These are phyloP conservation scores for Atta cephalotes DNA, from an alignment of 1,140 invertebrate genomes.

Conservation along the genomic window DNA sequence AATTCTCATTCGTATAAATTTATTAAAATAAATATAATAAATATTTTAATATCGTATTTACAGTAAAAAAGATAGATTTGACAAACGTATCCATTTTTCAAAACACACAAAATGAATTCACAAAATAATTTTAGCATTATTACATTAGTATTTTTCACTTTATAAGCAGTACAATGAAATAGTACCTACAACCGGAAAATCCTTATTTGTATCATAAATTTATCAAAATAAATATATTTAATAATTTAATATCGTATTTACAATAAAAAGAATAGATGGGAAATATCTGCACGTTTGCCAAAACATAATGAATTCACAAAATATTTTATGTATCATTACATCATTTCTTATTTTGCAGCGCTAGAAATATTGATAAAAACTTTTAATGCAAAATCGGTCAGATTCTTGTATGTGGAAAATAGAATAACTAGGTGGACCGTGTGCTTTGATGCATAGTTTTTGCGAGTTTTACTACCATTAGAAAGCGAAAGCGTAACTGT, in stretches of 20 bases:
- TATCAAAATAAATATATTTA: conserved; percentile 3
- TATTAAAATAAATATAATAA: too few relatives aligned
- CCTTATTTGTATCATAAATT: background rate
- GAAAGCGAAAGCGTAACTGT: conserved; percentile 57
- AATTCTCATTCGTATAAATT: too few relatives aligned
- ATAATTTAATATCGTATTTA: conserved; percentile 1
- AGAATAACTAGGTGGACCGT: conserved; percentile 27
- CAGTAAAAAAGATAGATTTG: too few relatives aligned
- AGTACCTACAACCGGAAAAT: background rate
- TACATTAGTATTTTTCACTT: too few relatives aligned
- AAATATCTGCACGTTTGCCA: background rate
- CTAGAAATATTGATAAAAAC: conserved; percentile 26
- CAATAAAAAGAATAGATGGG: too few relatives aligned
- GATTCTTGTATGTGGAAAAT: conserved; percentile 28
- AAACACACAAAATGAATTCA: too few relatives aligned
- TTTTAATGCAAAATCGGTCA: background rate
- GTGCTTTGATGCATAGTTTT: conserved; percentile 16
- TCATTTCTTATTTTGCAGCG: conserved; percentile 11
- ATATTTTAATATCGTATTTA: too few relatives aligned
- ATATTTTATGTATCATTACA: conserved; percentile 28
- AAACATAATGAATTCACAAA: background rate
- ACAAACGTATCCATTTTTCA: too few relatives aligned
- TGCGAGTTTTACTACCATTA: conserved; percentile 60
- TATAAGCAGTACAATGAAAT: background rate
- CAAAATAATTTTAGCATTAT: too few relatives aligned